A percentile compares a stretch with the other conserved stretches of the same genome.
These are phyloP conservation scores for Xenopus borealis DNA, from an alignment of 2,113 vertebrate species.

Conservation along the genomic window DNA sequence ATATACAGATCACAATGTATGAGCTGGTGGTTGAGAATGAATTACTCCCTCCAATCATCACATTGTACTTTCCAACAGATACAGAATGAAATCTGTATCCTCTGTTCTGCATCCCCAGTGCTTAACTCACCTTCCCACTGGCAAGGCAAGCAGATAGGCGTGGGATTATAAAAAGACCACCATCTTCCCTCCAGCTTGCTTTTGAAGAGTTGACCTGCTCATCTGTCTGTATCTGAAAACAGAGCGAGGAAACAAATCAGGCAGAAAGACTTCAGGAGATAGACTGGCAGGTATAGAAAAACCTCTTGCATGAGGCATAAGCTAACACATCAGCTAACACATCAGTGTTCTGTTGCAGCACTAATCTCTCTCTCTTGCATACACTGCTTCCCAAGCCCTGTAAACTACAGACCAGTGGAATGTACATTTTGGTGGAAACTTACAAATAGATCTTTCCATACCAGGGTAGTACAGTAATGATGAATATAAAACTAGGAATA, in stretches of 20 bases:
- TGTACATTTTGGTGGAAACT: no score
- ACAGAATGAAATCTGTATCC: background rate
- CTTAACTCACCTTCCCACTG: constrained; percentile 30
- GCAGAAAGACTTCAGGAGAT: constrained; percentile 25
- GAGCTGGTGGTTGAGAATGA: background rate
- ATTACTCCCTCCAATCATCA: background rate
- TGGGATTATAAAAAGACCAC: constrained; percentile 38
- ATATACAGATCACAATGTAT: background rate
- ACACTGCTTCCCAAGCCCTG: background rate
- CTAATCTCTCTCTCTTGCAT: constrained; percentile 8
- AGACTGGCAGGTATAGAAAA: constrained; percentile 34
- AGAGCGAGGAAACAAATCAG: constrained; percentile 28
- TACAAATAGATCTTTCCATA: no score
- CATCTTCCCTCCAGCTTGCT: constrained; percentile 27
- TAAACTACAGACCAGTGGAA: no score
- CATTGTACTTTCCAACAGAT: background rate
- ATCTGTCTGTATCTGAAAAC: constrained; percentile 27
- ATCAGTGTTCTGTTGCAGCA: constrained; percentile 19
- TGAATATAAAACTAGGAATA: no score
- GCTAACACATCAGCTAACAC: constrained; percentile 11
- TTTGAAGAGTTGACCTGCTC: constrained; percentile 26
- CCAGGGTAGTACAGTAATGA: no score
- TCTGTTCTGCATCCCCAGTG: background rate
- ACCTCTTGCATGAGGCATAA: constrained; percentile 32
- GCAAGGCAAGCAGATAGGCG: constrained; percentile 29